Evolutionary conservation across 1,140 invertebrate species (phyloP), one percentile per base, ranked within the genome.

Genomic region (Philotrypesis tridentata): DNA sequence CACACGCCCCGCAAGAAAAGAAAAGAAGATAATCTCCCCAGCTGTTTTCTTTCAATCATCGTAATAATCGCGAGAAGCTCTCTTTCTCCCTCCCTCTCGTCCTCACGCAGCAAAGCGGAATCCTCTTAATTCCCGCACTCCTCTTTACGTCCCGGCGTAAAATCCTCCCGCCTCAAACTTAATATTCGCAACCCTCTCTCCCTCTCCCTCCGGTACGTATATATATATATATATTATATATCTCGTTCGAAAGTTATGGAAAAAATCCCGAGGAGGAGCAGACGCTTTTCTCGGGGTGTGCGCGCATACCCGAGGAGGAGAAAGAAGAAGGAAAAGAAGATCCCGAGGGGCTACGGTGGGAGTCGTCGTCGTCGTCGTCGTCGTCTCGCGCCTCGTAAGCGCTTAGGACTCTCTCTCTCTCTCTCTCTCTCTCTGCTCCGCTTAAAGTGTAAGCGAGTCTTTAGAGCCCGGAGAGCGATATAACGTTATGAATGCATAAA

Each of bases 401-500:
- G 86, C 87, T 88, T 87, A 88, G 88, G 80, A 68, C 80, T 80
- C 82, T 75, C 68, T 40, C 68, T n/a, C n/a, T n/a, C n/a, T n/a
- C n/a, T n/a, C n/a, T n/a, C n/a, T n/a, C n/a, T 60, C 11, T 43
- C 40, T 14, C 43, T 63, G 83, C 80, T 17, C 82, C 82, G 84
- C 23, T 79, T 84, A 86, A 87, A 86, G 83, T 84, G 85, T 86
- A 87, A 87, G 83, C 84, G 86, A 88, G 85, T 87, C 86, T 85
- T 77, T 72, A 80, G 63, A 63, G 81, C 83, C 77, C n/a, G n/a
- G 79, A 70, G 70, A 25, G 78, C 67, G 83, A 85, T 88, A 87
- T 87, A 87, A 86, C 85, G 84, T 87, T 87, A 89, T 88, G 88
- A 89, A 89, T 89, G 87, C 85, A 87, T 89, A 87, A 88, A 88